Evolutionary conservation across 2,797 vertebrate genomes (phyloP).

Genomic region (Diglossa cyanea): DNA sequence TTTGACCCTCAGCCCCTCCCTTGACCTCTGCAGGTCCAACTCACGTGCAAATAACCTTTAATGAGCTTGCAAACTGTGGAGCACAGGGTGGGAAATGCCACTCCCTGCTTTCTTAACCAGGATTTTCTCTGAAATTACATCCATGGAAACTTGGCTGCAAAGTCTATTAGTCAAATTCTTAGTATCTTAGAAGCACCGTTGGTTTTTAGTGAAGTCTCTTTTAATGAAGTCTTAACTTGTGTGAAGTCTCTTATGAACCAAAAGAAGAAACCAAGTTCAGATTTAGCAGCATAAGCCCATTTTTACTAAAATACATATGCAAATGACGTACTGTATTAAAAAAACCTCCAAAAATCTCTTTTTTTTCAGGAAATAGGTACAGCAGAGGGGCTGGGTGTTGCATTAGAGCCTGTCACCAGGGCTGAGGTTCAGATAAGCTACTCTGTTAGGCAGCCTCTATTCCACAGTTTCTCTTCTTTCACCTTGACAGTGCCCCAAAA

Average conservation of each 20-base stretch:
- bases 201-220: not conserved
- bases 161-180: not conserved
- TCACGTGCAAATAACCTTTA: not conserved
- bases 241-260: not conserved
- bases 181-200: not conserved
- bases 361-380: not conserved
- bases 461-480: not conserved
- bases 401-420: not conserved
- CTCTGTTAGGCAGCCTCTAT: not conserved
- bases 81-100: not conserved
- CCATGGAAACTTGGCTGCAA: not conserved
- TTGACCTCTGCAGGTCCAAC: not conserved
- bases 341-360: accelerated
- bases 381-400: not conserved
- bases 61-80: not conserved
- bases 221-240: not conserved
- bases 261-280: not conserved
- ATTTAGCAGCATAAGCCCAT: not conserved
- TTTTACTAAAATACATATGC: not conserved
- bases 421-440: not conserved
- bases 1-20: not conserved
- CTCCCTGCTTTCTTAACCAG: not conserved
- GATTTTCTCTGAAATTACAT: not conserved
- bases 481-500: not conserved
- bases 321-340: not conserved